Percentiles rank a stretch among this genome's conserved stretches.
Evolutionary conservation across 1,140 invertebrate species (phyloP).

Genomic region (Sarcophaga peregrina): DNA sequence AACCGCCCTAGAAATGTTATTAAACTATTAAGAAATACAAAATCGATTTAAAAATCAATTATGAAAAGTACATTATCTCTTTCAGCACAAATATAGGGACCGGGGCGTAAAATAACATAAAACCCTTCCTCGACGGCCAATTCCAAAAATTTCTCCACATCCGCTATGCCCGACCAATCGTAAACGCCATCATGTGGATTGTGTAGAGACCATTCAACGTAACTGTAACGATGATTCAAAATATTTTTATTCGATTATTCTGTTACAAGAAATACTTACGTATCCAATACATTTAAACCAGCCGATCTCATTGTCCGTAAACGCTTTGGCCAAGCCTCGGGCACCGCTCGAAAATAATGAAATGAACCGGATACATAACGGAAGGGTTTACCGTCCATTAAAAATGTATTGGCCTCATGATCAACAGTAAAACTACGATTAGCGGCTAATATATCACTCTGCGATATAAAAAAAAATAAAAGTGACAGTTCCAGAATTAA

Average conservation of each 20-base stretch:
- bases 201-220: slow-evolving; percentile 92
- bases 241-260: background rate
- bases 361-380: slow-evolving; percentile 86
- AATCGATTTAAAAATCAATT: slow-evolving; percentile 44
- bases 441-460: no score
- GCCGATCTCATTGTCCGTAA: slow-evolving; percentile 82
- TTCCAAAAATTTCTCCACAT: slow-evolving; percentile 71
- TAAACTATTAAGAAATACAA: slow-evolving; percentile 45
- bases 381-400: slow-evolving; percentile 83
- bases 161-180: slow-evolving; percentile 80
- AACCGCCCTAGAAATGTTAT: slow-evolving; percentile 76
- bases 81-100: slow-evolving; percentile 86
- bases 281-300: slow-evolving; percentile 89
- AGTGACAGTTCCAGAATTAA: no score
- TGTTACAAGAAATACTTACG: slow-evolving; percentile 71
- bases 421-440: slow-evolving; percentile 69
- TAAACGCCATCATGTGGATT: slow-evolving; percentile 77
- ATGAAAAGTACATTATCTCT: slow-evolving; percentile 66
- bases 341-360: slow-evolving; percentile 88
- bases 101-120: slow-evolving; percentile 79
- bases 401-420: slow-evolving; percentile 77
- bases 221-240: slow-evolving; percentile 70
- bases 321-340: slow-evolving; percentile 83
- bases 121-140: slow-evolving; percentile 78
- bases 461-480: no score